Evolutionary conservation across 2,888 invertebrate genomes (phyloP).

Genomic region (Alsophila aescularia): DNA sequence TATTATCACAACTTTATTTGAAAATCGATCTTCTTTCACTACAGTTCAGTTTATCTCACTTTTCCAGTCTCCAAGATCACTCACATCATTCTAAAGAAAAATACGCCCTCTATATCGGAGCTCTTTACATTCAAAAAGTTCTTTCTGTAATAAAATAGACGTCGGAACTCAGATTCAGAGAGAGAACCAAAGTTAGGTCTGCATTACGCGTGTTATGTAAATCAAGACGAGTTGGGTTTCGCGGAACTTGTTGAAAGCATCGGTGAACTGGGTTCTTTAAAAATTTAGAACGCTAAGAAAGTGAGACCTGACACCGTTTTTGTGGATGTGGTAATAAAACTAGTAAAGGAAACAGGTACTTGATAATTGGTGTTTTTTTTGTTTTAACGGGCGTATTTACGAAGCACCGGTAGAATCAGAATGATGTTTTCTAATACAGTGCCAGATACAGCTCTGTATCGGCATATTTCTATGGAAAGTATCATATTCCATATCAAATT

Average conservation of each 20-base stretch:
- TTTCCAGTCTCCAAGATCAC: not conserved
- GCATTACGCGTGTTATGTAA: constrained; percentile 73
- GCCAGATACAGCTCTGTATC: too few species aligned
- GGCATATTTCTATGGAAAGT: too few species aligned
- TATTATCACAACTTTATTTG: too few species aligned
- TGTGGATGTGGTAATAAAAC: constrained; percentile 31
- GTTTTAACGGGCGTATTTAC: too few species aligned
- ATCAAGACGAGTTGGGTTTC: constrained; percentile 52
- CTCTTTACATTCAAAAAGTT: constrained; percentile 23
- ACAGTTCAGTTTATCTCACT: not conserved
- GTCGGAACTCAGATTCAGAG: constrained; percentile 37
- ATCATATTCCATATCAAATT: too few species aligned
- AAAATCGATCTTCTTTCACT: too few species aligned
- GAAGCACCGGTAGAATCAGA: too few species aligned
- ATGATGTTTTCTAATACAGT: too few species aligned
- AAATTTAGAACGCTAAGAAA: constrained; percentile 69
- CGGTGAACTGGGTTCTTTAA: constrained; percentile 61
- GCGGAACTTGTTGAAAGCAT: constrained; percentile 66
- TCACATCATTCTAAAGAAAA: constrained; percentile 8
- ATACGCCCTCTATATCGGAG: constrained; percentile 22
- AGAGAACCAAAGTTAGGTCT: constrained; percentile 59
- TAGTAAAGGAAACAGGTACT: not conserved
- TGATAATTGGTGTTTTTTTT: too few species aligned
- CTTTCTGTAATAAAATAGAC: constrained; percentile 35
- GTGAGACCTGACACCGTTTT: constrained; percentile 50